phyloP scores from a whole-genome alignment of 2,113 vertebrate species.

The Myotis brandtii region DNA sequence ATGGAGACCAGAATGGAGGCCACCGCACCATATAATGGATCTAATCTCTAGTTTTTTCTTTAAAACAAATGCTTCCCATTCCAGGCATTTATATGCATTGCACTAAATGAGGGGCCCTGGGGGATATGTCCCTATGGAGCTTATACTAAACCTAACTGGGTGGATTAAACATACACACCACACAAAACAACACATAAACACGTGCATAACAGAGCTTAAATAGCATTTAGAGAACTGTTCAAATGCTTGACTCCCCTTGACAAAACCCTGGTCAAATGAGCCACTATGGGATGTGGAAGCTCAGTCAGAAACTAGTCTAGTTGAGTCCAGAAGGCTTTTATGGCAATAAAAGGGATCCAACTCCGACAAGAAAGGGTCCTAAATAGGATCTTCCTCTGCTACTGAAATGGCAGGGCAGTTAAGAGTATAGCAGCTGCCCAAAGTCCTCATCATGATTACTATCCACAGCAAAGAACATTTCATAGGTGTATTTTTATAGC shows the following conservation, averaged over 20 bases:
- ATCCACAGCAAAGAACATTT: background rate
- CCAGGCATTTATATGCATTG: background rate
- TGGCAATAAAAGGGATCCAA: background rate
- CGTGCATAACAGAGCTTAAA: conserved; percentile 52
- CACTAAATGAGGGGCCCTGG: background rate
- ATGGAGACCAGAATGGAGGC: background rate
- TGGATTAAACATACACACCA: conserved; percentile 4
- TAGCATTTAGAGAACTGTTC: conserved; percentile 49
- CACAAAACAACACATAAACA: background rate
- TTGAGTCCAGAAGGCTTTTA: background rate
- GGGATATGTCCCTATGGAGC: background rate
- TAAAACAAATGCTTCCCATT: background rate
- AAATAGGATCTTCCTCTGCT: background rate
- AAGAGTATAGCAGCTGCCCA: background rate
- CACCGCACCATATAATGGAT: background rate
- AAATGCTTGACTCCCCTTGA: conserved; percentile 32
- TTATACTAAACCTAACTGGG: background rate
- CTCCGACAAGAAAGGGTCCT: background rate
- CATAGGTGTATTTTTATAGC: background rate
- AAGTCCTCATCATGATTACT: background rate
- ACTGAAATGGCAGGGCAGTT: background rate
- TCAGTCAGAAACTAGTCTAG: background rate
- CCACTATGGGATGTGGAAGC: background rate
- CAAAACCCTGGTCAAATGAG: conserved; percentile 56
- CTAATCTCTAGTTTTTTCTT: background rate